Evolutionary conservation across 1,140 invertebrate genomes (phyloP), one percentile per base, ranked within the genome.

Genomic region (Samia ricini): DNA sequence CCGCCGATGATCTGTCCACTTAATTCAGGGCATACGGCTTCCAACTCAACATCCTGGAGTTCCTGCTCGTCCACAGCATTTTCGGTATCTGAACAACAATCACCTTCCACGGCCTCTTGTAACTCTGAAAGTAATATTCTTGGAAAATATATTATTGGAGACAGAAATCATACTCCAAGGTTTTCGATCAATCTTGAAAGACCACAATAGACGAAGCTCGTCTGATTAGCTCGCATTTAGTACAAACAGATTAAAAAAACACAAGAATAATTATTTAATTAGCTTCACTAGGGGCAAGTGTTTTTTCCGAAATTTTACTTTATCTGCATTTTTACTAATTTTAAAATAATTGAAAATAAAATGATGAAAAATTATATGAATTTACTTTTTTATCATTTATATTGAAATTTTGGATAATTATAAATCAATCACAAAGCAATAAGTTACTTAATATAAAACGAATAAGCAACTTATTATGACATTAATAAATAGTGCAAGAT

Each of bases 1-100:
- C 89, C 89, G 3, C 89, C 90, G 7, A 90, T 88, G 23, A 91
- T 90, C 72, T 88, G 87, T 0, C 84, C 87, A 42, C 81, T 88
- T 2, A 89, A 76, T 56, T 88, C 87, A 1, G 87, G 87, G 56
- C 87, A 89, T 1, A 57, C 77, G 0, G 75, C 79, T 48, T 80
- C 76, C 21, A 89, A 58, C 3, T 84, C 85, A 8, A 84, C 24
- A 24, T 82, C 79, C 69, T 57, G 56, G 15, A 64, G 60, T 18
- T 74, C 73, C 24, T 67, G 61, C 20, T 60, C 54, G 8, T 61
- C 67, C 12, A 74, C 63, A 18, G 67, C 63, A 0, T 63, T 61
- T 22, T 78, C 69, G 1, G 48, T 64, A 18, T 74, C 64, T 19
- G 71, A 56, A 50, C 76, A 77, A 50, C 79, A 77, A 56, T 78